Conservation (phyloP, 2,888 invertebrate genomes). For the Lamellibrachia columna region DNA sequence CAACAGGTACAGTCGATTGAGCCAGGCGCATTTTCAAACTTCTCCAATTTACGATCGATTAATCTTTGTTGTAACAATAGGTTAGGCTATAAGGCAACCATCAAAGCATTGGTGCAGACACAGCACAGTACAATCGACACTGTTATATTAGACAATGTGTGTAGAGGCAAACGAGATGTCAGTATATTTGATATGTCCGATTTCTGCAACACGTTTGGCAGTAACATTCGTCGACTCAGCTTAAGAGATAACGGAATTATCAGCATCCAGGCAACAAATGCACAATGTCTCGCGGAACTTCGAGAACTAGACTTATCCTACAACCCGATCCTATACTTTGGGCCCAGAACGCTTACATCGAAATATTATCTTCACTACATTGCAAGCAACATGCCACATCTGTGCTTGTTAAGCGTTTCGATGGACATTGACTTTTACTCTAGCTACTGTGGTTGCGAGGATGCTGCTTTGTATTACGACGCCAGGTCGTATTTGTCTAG, state of each 20-base stretch:
- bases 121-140: background rate
- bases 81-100: background rate
- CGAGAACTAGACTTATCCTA: background rate
- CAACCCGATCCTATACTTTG: background rate
- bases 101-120: background rate
- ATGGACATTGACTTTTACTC: background rate
- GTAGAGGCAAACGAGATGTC: background rate
- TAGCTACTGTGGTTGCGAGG: background rate
- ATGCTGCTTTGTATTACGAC: background rate
- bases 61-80: background rate
- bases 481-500: background rate
- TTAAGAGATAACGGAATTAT: background rate
- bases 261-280: background rate
- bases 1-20: background rate
- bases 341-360: background rate
- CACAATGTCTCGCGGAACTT: background rate
- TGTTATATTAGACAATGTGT: background rate
- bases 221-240: background rate
- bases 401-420: background rate
- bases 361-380: background rate
- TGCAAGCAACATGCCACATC: background rate
- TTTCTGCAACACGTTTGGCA: background rate
- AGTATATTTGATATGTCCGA: background rate
- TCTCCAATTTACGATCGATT: conserved; percentile 1
- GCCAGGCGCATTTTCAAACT: conserved; percentile 10